Evolutionary conservation across 2,113 vertebrate species (phyloP), one percentile per base, ranked within the genome.

Genomic region (Saccopteryx bilineata): DNA sequence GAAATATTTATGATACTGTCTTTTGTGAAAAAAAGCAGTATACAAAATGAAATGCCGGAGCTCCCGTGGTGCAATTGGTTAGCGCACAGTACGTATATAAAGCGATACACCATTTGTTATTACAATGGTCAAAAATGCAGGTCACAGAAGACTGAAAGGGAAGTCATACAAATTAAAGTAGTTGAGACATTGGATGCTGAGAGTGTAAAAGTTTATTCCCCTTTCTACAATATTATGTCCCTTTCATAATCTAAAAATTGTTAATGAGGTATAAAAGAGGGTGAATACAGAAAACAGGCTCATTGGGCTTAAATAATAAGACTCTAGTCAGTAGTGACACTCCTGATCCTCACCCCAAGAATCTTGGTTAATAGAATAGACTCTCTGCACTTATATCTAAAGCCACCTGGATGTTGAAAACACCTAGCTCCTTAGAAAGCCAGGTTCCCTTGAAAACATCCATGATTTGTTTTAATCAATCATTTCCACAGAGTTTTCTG

Each of bases 401-500:
- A 89, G 66, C 54, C 60, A 60, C 79, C 48, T 61, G 83, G 19
- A 19, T 8, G 14, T 23, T 31, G 17, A 11, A 76, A 84, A 58
- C 28, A 52, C 9, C 13, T 58, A 33, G 24, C 33, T 74, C 63
- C 90, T 26, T 21, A 26, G n/a, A 91, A 83, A 83, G 54, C 24
- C 28, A 17, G 48, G 71, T 72, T 72, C 66, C 85, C 50, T 13
- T 63, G 65, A 78, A 82, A 79, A 9, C 24, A 3, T 46, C 71
- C 66, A 52, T 0, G 0, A 28, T n/a, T 56, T 68, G 71, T 69
- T 75, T 76, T 75, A 86, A 95, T 93, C 90, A 24, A 24, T 90
- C 94, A 92, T 76, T 24, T 95, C 76, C 75, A 31, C 14, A 31
- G 83, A 54, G 76, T 79, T 80, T 31, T 82, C 66, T 92, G 54